A percentile compares a stretch with the other conserved stretches of the same genome.
phyloP scores from a whole-genome alignment of 2,113 vertebrate genomes.

The Rhynchomys soricoides region DNA sequence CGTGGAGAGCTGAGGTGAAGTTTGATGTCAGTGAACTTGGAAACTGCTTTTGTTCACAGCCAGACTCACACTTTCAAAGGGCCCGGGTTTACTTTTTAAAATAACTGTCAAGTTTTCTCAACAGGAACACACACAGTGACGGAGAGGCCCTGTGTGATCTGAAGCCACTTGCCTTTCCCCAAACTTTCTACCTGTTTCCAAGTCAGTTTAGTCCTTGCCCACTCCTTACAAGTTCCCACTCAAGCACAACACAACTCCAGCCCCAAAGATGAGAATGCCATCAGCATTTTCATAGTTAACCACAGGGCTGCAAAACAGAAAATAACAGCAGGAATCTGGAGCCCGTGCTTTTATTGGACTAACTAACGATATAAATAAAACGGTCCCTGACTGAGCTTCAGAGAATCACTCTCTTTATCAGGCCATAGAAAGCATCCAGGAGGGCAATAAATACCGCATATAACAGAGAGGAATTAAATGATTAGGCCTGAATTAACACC shows the following conservation, averaged over 20 bases:
- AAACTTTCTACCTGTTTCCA: neutral
- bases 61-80: conserved; percentile 19
- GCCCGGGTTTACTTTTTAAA: neutral
- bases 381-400: conserved; percentile 85
- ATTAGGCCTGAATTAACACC: conserved; percentile 80
- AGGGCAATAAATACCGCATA: conserved; percentile 81
- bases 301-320: conserved; percentile 75
- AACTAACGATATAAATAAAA: conserved; percentile 89
- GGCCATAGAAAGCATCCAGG: conserved; percentile 85
- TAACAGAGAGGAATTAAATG: conserved; percentile 81
- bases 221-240: neutral
- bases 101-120: neutral
- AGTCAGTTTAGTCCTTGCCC: neutral
- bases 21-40: neutral
- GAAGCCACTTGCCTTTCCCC: neutral
- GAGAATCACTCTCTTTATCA: conserved; percentile 85
- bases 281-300: conserved; percentile 83
- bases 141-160: neutral
- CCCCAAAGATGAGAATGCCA: conserved; percentile 39
- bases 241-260: neutral
- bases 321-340: conserved; percentile 81
- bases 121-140: neutral
- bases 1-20: neutral
- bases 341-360: conserved; percentile 83
- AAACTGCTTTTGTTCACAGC: neutral